These are phyloP conservation scores for Microcebus lehilahytsara DNA, from an alignment of 2,113 vertebrate genomes.

Conservation along the genomic window DNA sequence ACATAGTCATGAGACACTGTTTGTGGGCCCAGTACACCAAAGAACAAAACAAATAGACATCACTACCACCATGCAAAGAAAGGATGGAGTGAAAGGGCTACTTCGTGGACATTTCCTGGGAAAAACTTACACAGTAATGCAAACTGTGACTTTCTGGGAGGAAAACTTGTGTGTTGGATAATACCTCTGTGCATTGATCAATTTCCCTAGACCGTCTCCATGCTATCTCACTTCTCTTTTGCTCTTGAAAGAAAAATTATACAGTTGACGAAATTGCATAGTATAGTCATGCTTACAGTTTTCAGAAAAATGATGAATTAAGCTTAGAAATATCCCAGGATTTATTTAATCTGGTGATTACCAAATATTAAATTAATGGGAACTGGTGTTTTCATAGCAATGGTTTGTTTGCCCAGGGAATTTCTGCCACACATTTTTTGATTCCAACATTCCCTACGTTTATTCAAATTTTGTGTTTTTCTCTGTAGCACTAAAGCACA, in stretches of 20 bases:
- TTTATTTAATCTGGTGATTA: constrained; percentile 37
- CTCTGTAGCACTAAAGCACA: not conserved
- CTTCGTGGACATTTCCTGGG: not conserved
- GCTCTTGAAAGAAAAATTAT: not conserved
- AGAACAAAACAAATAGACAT: not conserved
- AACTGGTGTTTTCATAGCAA: not conserved
- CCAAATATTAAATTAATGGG: constrained; percentile 27
- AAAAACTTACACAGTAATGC: not conserved
- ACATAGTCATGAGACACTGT: not conserved
- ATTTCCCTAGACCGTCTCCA: not conserved
- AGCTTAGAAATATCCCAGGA: not conserved
- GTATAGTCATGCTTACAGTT: not conserved
- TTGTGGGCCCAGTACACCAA: not conserved
- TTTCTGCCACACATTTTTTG: not conserved
- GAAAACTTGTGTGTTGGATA: not conserved
- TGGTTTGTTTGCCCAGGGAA: constrained; percentile 3
- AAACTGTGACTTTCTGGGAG: not conserved
- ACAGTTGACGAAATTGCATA: not conserved
- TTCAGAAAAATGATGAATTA: not conserved
- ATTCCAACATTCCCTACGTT: not conserved
- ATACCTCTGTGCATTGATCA: not conserved
- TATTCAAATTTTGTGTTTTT: constrained; percentile 22
- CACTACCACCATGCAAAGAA: not conserved
- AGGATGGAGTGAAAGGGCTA: not conserved
- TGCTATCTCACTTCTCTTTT: not conserved